A percentile compares a stretch with the other conserved stretches of the same genome.
Conservation (phyloP, 2,113 vertebrate species). For the Podarcis cretensis region DNA sequence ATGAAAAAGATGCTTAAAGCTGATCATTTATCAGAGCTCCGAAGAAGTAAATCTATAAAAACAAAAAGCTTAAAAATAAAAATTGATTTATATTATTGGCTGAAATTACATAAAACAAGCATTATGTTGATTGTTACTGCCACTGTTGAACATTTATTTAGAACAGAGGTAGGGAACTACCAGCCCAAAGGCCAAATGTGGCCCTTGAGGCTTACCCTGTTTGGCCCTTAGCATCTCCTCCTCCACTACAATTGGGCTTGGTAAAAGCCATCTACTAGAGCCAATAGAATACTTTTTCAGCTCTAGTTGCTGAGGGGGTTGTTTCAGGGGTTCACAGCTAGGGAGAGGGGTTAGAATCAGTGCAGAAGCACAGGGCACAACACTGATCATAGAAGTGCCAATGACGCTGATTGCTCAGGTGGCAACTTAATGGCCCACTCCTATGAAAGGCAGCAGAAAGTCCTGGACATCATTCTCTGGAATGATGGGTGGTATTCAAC, state of each 20-base stretch:
- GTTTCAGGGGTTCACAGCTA: too few species aligned
- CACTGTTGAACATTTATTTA: neutral
- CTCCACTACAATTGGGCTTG: too few species aligned
- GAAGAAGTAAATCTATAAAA: slow-evolving; percentile 15
- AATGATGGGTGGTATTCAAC: neutral
- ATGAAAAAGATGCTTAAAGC: slow-evolving; percentile 12
- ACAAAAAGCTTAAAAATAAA: slow-evolving; percentile 19
- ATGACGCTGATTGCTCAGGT: neutral
- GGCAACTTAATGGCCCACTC: neutral
- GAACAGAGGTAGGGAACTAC: neutral
- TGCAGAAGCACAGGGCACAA: neutral
- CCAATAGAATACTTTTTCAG: too few species aligned
- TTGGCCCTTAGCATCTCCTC: too few species aligned
- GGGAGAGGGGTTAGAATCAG: neutral
- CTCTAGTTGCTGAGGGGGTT: too few species aligned
- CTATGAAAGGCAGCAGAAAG: neutral
- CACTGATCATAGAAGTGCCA: neutral
- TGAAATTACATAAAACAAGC: neutral
- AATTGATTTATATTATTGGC: neutral
- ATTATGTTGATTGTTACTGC: neutral
- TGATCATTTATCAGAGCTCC: slow-evolving; percentile 24
- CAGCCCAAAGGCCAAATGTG: too few species aligned
- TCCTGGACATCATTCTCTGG: neutral
- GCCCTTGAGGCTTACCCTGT: too few species aligned
- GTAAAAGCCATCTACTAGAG: too few species aligned